phyloP scores from a whole-genome alignment of 2,113 vertebrate species.

The Charadrius vociferus region DNA sequence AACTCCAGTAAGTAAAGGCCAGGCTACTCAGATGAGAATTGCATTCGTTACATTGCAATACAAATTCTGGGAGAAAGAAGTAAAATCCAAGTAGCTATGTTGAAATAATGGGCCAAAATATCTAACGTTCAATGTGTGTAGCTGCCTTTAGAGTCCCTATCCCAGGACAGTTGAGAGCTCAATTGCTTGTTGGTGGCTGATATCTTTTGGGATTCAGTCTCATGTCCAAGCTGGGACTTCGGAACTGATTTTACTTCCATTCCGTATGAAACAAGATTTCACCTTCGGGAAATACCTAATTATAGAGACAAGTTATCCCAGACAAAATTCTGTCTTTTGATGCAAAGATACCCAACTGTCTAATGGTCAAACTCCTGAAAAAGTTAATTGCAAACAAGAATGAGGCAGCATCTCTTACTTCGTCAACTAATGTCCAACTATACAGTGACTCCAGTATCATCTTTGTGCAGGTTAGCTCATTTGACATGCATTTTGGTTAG shows the following conservation, averaged over 20 bases:
- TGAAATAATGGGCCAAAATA: background rate
- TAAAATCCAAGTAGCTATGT: background rate
- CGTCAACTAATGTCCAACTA: background rate
- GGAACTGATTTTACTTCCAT: background rate
- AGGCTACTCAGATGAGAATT: background rate
- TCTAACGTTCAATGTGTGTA: background rate
- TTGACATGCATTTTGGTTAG: background rate
- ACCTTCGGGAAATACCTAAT: background rate
- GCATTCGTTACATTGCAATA: background rate
- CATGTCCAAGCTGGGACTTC: background rate
- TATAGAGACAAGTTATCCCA: background rate
- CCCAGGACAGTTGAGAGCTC: background rate
- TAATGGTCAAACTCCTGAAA: background rate
- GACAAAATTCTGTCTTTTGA: background rate
- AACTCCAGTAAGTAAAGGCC: constrained; percentile 66
- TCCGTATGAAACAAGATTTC: background rate
- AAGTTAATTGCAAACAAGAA: background rate
- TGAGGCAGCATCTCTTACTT: background rate
- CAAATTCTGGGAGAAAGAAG: background rate
- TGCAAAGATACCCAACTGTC: background rate
- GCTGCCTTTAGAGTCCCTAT: background rate
- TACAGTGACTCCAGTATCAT: background rate
- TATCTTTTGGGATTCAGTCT: background rate
- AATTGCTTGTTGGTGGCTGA: background rate
- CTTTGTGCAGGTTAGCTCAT: background rate